phyloP scores from a whole-genome alignment of 2,797 vertebrate species.

The Anguilla obscura region DNA sequence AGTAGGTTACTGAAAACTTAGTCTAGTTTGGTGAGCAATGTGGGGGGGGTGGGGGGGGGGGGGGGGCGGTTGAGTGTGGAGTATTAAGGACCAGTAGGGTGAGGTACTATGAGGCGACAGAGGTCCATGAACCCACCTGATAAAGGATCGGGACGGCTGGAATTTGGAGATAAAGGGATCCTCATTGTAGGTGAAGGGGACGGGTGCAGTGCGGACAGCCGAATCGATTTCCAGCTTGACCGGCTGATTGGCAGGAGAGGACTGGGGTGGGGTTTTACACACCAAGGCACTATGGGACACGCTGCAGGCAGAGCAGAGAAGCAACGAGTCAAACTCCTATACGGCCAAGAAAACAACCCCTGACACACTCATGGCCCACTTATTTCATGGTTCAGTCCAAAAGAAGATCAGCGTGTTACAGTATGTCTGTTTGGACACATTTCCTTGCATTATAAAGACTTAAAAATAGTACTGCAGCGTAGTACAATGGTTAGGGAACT shows the following conservation, averaged over 20 bases:
- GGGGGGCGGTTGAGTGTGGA: neutral
- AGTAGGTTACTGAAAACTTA: neutral
- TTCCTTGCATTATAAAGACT: neutral
- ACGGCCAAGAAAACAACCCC: neutral
- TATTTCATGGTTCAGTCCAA: neutral
- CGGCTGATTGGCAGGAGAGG: slow-evolving; percentile 65
- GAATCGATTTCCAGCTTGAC: slow-evolving; percentile 84
- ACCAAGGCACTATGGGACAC: slow-evolving; percentile 69
- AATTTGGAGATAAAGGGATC: slow-evolving; percentile 87
- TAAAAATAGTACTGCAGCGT: neutral
- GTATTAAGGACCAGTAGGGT: neutral
- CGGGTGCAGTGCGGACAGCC: slow-evolving; percentile 66
- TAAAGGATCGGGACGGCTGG: slow-evolving; percentile 89
- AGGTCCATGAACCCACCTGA: slow-evolving; percentile 75
- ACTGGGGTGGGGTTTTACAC: slow-evolving; percentile 84
- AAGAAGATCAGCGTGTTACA: neutral
- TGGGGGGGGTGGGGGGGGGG: neutral
- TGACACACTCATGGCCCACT: too few relatives aligned
- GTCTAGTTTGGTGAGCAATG: neutral
- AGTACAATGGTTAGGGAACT: neutral
- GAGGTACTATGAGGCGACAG: neutral
- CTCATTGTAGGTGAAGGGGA: slow-evolving; percentile 83
- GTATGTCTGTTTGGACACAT: neutral
- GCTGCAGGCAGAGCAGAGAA: slow-evolving; percentile 57
- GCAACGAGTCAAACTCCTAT: neutral